These are phyloP conservation scores for Tupaia tana DNA, from an alignment of 2,113 vertebrate genomes.

Conservation along the genomic window DNA sequence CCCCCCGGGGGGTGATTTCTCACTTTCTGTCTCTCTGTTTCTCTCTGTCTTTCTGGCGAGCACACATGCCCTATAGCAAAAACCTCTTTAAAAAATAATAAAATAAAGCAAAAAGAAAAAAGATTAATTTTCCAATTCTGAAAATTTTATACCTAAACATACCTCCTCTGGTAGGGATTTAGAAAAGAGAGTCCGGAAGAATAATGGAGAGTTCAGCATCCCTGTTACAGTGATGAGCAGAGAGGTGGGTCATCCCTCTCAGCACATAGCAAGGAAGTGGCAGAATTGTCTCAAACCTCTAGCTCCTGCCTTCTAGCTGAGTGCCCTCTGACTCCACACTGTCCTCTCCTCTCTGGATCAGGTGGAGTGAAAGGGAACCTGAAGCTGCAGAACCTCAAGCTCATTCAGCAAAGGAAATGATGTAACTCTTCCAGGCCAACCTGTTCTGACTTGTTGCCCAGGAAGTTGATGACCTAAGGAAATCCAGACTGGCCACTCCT, in stretches of 20 bases:
- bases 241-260: not conserved
- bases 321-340: not conserved
- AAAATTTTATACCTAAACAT: not conserved
- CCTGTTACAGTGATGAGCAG: accelerated
- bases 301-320: not conserved
- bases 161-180: not conserved
- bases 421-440: not conserved
- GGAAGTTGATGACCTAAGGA: not conserved
- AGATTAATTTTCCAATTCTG: not conserved
- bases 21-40: no score
- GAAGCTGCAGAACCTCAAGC: not conserved
- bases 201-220: not conserved
- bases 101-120: not conserved
- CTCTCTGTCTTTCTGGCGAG: no score
- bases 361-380: not conserved
- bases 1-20: no score
- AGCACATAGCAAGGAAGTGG: accelerated
- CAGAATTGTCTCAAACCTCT: not conserved
- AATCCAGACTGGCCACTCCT: not conserved
- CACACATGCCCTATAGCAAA: no score
- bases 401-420: not conserved
- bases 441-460: slow-evolving; percentile 19
- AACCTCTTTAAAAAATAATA: no score
- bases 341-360: not conserved
- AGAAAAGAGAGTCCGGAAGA: not conserved